Evolutionary conservation across 2,797 vertebrate genomes (phyloP), one percentile per base, ranked within the genome.

Genomic region (Muraenolepis orangiensis): DNA sequence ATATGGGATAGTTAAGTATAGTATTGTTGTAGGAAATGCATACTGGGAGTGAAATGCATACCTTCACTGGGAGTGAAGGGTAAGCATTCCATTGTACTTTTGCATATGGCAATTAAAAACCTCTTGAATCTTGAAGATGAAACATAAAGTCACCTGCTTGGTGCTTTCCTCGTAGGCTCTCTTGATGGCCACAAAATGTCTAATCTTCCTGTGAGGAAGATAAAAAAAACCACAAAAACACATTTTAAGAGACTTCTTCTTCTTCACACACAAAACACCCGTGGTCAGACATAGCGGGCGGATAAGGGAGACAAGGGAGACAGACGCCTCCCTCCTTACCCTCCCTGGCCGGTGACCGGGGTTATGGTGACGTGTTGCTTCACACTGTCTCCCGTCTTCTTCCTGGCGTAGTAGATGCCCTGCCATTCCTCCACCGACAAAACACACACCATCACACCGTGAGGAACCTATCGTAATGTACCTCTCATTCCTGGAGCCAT

Each of bases 151-250:
- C 77, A 98, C 97, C 95, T 97, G 96, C 81, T 96, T 96, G 78
- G 94, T 96, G 92, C 94, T 96, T 91, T 98, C 96, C 67, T 89
- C 87, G 72, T 95, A 94, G 83, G 96, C 93, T 85, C 94, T 96
- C 93, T 97, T 98, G 90, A 98, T 94, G 78, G 97, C 95, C 70
- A 99, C 97, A 84, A 97, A 96, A 89, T 99, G 97, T 82, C 96
- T 93, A 79, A 99, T 96, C 92, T 98, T 97, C 91, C 97, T 99
- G 92, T 80, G 77, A 90, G 23, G 79, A 26, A 26, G 6, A 64
- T 8, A 34, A 3, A 8, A 34, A 34, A 8, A 34, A 34, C 3
- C 3, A 34, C 32, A 34, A 34, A n/a, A 26, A 57, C 1, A 57
- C 20, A 57, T 23, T 26, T 26, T 64, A n/a, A 64, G 23, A 8